Percentiles rank a stretch among this genome's conserved stretches.
phyloP scores from a whole-genome alignment of 2,113 vertebrate genomes.

The Nerophis lumbriciformis region DNA sequence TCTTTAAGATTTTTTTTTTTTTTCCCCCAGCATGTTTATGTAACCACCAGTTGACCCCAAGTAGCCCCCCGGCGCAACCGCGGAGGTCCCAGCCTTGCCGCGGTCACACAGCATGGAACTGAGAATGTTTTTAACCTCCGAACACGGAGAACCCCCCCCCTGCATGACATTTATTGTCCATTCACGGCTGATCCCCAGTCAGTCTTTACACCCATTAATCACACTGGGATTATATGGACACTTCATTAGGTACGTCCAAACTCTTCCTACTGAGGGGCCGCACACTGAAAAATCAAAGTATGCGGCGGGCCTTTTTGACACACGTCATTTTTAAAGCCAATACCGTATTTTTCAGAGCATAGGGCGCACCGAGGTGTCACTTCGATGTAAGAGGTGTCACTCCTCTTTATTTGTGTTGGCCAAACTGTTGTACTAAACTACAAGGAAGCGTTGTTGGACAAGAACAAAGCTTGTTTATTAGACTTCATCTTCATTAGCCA shows the following conservation, averaged over 20 bases:
- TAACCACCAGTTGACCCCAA: constrained; percentile 50
- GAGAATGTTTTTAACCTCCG: constrained; percentile 35
- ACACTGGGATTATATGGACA: neutral
- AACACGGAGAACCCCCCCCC: neutral
- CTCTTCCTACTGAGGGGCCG: too few species aligned
- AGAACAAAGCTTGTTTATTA: too few species aligned
- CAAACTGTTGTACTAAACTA: too few species aligned
- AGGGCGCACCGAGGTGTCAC: too few species aligned
- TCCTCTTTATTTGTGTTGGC: too few species aligned
- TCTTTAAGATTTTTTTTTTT: neutral
- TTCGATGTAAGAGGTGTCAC: too few species aligned
- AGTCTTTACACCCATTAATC: constrained; percentile 4
- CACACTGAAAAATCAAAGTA: too few species aligned
- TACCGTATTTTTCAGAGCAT: too few species aligned
- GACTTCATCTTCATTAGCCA: too few species aligned
- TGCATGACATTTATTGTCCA: constrained; percentile 5
- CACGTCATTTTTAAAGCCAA: too few species aligned
- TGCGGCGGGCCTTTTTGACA: too few species aligned
- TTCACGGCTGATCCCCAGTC: constrained; percentile 9
- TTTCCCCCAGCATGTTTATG: constrained; percentile 33
- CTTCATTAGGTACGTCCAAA: neutral
- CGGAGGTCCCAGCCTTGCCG: constrained; percentile 19
- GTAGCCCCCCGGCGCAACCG: constrained; percentile 13
- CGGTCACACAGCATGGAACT: neutral
- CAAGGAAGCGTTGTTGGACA: too few species aligned